A percentile compares a stretch with the other conserved stretches of the same genome.
Evolutionary conservation across 2,113 vertebrate genomes (phyloP).

Genomic region (Charina bottae): DNA sequence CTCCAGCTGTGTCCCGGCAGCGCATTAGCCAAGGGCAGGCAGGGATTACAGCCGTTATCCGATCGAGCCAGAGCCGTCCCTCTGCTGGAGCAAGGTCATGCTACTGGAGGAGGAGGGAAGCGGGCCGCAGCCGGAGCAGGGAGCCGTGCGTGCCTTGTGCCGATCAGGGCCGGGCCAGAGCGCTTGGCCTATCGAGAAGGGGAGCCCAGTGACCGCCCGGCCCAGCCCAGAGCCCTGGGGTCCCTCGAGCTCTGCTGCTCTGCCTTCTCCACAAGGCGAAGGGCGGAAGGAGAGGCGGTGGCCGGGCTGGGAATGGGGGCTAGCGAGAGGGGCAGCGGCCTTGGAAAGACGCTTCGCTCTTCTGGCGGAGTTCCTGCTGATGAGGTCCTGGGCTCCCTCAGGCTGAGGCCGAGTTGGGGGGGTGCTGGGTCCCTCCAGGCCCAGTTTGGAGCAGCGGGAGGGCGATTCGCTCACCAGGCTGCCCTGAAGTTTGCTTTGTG

Average conservation of each 20-base stretch:
- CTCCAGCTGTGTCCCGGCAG: conserved; percentile 9
- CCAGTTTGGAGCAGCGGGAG: too few species aligned
- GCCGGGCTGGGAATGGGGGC: not conserved
- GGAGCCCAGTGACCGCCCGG: not conserved
- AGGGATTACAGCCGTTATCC: conserved; percentile 67
- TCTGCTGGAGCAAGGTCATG: conserved; percentile 61
- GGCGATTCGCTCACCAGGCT: too few species aligned
- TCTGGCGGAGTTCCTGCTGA: too few species aligned
- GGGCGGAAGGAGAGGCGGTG: not conserved
- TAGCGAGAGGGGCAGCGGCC: not conserved
- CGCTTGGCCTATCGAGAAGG: not conserved
- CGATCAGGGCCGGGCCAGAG: not conserved
- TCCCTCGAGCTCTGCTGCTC: not conserved
- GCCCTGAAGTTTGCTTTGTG: not conserved
- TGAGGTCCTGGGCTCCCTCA: not conserved
- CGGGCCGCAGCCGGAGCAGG: too few species aligned
- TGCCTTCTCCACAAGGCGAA: not conserved
- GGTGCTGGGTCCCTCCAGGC: too few species aligned
- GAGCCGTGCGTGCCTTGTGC: not conserved
- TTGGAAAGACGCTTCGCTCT: not conserved
- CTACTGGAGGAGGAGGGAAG: not conserved
- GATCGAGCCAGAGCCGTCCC: conserved; percentile 29
- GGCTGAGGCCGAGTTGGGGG: not conserved
- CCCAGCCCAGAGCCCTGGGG: not conserved
- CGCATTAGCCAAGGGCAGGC: conserved; percentile 27